Evolutionary conservation across 2,113 vertebrate genomes (phyloP), one percentile per base, ranked within the genome.

Genomic region (Tricholaema leucomelas): DNA sequence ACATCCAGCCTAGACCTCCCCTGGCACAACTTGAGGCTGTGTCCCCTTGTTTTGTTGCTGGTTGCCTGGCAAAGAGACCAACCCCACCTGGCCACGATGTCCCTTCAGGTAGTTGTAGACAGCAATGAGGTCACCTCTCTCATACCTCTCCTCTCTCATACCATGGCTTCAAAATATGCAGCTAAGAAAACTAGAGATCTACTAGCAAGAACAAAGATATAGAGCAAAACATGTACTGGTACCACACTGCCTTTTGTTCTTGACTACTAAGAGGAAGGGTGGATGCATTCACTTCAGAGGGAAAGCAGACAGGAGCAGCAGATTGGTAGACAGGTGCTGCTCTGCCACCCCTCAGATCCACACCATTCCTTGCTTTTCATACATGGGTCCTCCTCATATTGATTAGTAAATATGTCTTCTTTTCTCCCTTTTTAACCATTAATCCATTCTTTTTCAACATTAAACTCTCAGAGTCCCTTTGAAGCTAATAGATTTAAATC

Each of bases 161-260:
- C 3, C 9, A 2, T 3, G 4, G 11, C 48, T 67, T 88, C 27
- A 16, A 6, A 13, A n/a, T 0, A 0, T 1, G 8, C 11, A 59
- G 52, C 31, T 73, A 15, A 58, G 15, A 65, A 88, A 54, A 65
- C 31, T 2, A 44, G 11, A 56, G 3, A 79, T 66, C 44, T 61
- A 30, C 13, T 25, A 48, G 23, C 12, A 82, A 83, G 80, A 35
- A 9, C 15, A 69, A 36, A 6, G 31, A 24, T 42, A 33, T 19
- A 50, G 1, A 74, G 54, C 6, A 86, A 90, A 71, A 61, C 2
- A 1, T 28, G 18, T 25, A 60, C 8, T 64, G 74, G 66, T 20
- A 36, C 4, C 28, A 36, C 8, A 9, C 4, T 60, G 42, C 15
- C 71, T 93, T 93, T 95, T 94, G 83, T 85, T 90, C 67, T 67